phyloP scores from a whole-genome alignment of 2,797 vertebrate species.

The Microctenopoma lineatum region DNA sequence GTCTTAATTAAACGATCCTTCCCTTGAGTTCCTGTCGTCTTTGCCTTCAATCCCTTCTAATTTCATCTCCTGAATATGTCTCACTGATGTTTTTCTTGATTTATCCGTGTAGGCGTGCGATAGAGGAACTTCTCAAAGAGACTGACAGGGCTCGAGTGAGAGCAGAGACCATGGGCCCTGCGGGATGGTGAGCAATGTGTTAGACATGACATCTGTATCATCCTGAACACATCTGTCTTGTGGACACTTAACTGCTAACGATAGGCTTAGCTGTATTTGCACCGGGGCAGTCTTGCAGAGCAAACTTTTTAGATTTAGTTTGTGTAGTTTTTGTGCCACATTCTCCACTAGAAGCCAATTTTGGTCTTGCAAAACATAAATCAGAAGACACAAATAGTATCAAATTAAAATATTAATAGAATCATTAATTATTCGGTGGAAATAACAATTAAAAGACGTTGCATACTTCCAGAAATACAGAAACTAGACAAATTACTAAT shows the following conservation, averaged over 20 bases:
- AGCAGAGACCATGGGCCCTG: conserved; percentile 97
- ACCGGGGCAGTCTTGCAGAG: neutral
- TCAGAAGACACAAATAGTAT: no score
- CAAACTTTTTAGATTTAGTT: neutral
- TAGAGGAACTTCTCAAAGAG: conserved; percentile 96
- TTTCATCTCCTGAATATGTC: conserved; percentile 4
- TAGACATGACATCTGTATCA: conserved; percentile 30
- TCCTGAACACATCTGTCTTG: neutral
- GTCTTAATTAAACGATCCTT: conserved; percentile 35
- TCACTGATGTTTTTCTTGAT: conserved; percentile 8
- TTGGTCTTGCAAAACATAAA: no score
- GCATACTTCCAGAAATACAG: no score
- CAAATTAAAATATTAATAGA: no score
- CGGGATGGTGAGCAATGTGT: conserved; percentile 91
- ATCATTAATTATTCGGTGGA: no score
- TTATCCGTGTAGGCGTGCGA: conserved; percentile 86
- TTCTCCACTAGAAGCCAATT: neutral
- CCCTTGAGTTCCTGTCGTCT: conserved; percentile 17
- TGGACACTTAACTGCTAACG: conserved; percentile 1
- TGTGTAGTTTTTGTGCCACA: neutral
- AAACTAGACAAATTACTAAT: no score
- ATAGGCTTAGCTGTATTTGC: conserved; percentile 1
- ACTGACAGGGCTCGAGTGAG: conserved; percentile 92
- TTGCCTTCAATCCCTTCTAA: neutral
- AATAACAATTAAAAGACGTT: no score